These are phyloP conservation scores for Peromyscus maniculatus DNA, from an alignment of 2,113 vertebrate genomes.

Conservation along the genomic window DNA sequence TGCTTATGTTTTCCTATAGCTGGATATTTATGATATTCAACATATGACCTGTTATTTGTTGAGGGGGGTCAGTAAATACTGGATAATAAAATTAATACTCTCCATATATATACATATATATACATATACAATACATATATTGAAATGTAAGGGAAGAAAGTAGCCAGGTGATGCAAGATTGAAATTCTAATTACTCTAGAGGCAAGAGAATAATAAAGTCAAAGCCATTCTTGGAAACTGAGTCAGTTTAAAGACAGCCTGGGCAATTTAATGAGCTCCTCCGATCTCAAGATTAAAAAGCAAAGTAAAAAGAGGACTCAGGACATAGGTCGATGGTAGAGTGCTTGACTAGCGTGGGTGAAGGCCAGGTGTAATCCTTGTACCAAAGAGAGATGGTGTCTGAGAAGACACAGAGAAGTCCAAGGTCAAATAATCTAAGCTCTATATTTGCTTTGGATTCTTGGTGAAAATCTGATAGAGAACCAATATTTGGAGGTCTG, in stretches of 20 bases:
- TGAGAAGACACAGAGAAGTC: not conserved
- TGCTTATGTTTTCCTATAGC: not conserved
- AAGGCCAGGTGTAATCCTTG: not conserved
- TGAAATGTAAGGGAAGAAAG: not conserved
- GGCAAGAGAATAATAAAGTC: not conserved
- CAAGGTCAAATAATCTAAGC: slow-evolving; percentile 9
- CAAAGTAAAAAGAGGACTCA: not conserved
- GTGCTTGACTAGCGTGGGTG: not conserved
- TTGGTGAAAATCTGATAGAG: slow-evolving; percentile 50
- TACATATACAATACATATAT: not conserved
- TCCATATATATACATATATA: not conserved
- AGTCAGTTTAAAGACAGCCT: not conserved
- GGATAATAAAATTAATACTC: not conserved
- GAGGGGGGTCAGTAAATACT: not conserved
- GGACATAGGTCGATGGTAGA: not conserved
- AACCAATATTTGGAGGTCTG: not conserved
- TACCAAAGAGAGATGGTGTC: not conserved
- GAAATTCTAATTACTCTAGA: not conserved
- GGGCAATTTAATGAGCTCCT: not conserved
- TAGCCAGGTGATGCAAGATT: not conserved
- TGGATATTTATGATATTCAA: not conserved
- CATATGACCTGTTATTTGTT: not conserved
- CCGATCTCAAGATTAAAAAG: not conserved
- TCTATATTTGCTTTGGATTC: slow-evolving; percentile 18
- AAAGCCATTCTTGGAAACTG: not conserved